These are phyloP conservation scores for Charina bottae DNA, from an alignment of 2,113 vertebrate genomes.

Conservation along the genomic window DNA sequence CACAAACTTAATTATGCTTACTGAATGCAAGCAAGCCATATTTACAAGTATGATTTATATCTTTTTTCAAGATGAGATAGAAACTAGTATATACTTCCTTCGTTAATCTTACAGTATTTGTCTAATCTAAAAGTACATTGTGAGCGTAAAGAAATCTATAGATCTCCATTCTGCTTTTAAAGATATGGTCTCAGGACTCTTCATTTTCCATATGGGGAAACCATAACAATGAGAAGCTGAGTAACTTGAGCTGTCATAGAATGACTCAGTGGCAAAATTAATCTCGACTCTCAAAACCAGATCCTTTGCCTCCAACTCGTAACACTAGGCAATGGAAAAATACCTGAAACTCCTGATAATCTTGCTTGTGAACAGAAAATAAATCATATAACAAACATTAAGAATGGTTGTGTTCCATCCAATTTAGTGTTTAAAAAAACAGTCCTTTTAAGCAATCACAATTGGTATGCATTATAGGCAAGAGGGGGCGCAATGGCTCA, in stretches of 20 bases:
- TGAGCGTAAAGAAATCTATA: neutral
- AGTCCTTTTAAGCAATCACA: neutral
- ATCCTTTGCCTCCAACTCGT: neutral
- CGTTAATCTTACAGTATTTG: neutral
- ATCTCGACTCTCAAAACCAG: conserved; percentile 22
- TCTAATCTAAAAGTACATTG: neutral
- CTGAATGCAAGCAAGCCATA: neutral
- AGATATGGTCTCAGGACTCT: neutral
- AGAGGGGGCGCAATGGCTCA: too few relatives aligned
- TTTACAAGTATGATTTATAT: neutral
- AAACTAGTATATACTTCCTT: neutral
- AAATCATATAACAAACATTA: neutral
- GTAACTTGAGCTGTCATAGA: neutral
- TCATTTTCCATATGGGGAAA: conserved; percentile 34
- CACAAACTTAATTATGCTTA: neutral
- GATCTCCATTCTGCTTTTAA: neutral
- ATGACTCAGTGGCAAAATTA: conserved; percentile 16
- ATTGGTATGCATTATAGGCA: neutral
- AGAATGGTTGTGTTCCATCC: neutral
- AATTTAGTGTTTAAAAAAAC: neutral
- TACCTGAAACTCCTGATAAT: conserved; percentile 16
- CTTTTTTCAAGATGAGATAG: neutral
- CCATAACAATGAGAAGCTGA: neutral
- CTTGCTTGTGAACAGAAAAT: fast-evolving
- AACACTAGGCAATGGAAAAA: neutral